A percentile compares a stretch with the other conserved stretches of the same genome.
phyloP scores from a whole-genome alignment of 2,888 invertebrate species.

The Choristoneura rosaceana region DNA sequence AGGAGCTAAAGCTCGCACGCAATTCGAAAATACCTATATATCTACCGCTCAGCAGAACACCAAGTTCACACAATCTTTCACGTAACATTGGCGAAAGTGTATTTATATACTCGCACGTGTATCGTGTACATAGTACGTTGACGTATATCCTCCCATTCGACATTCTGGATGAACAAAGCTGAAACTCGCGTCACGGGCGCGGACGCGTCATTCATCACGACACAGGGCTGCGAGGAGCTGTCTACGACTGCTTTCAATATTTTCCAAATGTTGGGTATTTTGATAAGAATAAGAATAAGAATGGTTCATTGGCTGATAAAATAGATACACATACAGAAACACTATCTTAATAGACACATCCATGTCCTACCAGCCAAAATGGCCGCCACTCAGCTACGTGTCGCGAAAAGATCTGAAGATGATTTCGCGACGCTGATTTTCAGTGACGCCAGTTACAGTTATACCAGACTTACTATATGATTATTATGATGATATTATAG shows the following conservation, averaged over 20 bases:
- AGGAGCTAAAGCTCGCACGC: background rate
- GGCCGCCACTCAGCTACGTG: no score
- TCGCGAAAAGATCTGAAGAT: no score
- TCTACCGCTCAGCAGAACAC: background rate
- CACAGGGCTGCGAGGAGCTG: conserved; percentile 26
- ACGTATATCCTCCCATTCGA: conserved; percentile 44
- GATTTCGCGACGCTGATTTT: no score
- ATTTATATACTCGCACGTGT: conserved; percentile 22
- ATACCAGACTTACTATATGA: no score
- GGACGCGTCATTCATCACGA: conserved; percentile 44
- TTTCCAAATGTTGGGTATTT: background rate
- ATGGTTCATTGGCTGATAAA: no score
- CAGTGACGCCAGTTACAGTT: no score
- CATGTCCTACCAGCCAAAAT: no score
- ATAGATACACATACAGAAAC: no score
- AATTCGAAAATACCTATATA: background rate
- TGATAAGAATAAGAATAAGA: no score
- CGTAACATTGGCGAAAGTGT: conserved; percentile 14
- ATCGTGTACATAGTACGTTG: conserved; percentile 22
- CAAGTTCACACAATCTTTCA: conserved; percentile 7
- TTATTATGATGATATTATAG: no score
- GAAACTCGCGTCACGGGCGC: conserved; percentile 44
- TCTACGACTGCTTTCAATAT: background rate
- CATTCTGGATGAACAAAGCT: conserved; percentile 46
- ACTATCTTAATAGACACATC: no score